phyloP scores from a whole-genome alignment of 2,113 vertebrate genomes.

The Pterocles burchelli region DNA sequence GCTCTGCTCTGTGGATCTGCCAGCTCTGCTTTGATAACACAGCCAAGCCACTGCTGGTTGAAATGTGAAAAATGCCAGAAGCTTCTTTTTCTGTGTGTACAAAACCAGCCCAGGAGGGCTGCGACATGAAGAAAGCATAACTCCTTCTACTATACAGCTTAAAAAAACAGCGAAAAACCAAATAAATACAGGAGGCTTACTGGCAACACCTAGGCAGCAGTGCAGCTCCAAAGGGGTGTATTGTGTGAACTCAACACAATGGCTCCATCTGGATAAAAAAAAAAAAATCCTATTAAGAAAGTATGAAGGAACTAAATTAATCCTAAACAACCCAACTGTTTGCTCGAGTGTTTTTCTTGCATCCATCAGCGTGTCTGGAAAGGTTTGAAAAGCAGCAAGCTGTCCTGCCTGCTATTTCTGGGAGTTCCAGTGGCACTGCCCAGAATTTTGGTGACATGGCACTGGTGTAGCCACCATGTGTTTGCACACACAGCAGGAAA shows the following conservation, averaged over 20 bases:
- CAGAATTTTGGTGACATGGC: not conserved
- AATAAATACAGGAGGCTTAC: conserved; percentile 21
- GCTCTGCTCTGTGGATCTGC: conserved; percentile 54
- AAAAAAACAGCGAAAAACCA: not conserved
- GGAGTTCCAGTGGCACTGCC: not conserved
- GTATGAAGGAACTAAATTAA: not conserved
- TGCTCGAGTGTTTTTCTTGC: not conserved
- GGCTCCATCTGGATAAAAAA: not conserved
- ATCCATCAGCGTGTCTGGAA: not conserved
- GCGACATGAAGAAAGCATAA: conserved; percentile 35
- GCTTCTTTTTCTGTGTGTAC: conserved; percentile 60
- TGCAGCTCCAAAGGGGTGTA: not conserved
- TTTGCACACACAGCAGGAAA: not conserved
- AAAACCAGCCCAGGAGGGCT: conserved; percentile 40
- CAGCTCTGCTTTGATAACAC: conserved; percentile 74
- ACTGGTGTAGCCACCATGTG: not conserved
- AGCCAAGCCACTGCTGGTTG: conserved; percentile 77
- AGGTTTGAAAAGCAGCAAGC: not conserved
- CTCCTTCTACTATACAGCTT: not conserved
- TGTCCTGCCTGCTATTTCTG: not conserved
- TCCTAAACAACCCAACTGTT: not conserved
- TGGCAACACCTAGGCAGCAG: not conserved
- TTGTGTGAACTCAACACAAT: not conserved
- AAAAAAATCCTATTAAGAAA: not conserved
- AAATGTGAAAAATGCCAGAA: conserved; percentile 76